A percentile compares a stretch with the other conserved stretches of the same genome.
phyloP scores from a whole-genome alignment of 1,140 invertebrate species.

The Hormaphis cornu region DNA sequence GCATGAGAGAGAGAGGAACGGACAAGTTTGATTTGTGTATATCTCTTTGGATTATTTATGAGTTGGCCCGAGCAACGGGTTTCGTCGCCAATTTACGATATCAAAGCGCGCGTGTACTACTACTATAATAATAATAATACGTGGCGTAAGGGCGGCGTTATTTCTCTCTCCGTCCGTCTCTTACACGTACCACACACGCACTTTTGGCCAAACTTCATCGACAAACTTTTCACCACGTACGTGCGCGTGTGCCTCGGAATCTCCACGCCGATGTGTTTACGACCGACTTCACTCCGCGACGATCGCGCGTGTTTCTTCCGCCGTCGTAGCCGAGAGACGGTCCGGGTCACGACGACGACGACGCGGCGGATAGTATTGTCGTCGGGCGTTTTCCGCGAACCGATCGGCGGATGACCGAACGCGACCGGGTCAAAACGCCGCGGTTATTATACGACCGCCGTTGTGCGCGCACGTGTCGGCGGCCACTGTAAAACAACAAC shows the following conservation, averaged over 20 bases:
- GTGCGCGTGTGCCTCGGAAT: background rate
- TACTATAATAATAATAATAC: too few species aligned
- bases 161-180: background rate
- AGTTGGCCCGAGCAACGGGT: conserved; percentile 26
- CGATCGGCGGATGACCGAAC: too few species aligned
- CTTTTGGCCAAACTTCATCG: conserved; percentile 26
- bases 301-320: background rate
- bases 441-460: too few species aligned
- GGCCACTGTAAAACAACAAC: too few species aligned
- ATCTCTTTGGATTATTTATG: conserved; percentile 31
- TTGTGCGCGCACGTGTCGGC: too few species aligned
- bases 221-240: conserved; percentile 30
- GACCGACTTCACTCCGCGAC: background rate
- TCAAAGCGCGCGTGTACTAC: conserved; percentile 23
- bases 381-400: too few species aligned
- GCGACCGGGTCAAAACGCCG: too few species aligned
- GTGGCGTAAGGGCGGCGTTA: background rate
- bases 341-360: background rate
- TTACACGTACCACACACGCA: background rate
- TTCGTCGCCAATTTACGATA: conserved; percentile 31
- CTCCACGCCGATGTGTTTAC: background rate
- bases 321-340: background rate
- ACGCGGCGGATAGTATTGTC: too few species aligned
- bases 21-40: conserved; percentile 29
- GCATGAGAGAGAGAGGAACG: background rate